Evolutionary conservation across 2,888 invertebrate species (phyloP), one percentile per base, ranked within the genome.

Genomic region (Monopis laevigella): DNA sequence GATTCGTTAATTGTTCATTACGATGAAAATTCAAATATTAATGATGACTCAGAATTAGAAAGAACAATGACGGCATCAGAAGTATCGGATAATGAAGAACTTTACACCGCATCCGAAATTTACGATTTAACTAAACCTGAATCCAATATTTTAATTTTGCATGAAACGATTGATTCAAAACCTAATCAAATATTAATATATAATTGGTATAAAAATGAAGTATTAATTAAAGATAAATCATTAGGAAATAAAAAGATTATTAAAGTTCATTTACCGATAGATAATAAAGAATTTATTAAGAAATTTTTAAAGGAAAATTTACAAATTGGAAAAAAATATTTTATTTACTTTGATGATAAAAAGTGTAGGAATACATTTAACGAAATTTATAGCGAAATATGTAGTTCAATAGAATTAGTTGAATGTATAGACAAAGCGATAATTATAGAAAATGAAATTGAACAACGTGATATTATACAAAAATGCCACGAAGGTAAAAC

Each of bases 91-190:
- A 6, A n/a, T 38, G 14, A 2, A 27, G 16, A 21, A 36, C 17
- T 7, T 7, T 8, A 12, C n/a, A 38, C 8, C 12, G 26, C 12
- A 11, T n/a, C n/a, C n/a, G n/a, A n/a, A n/a, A 36, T 18, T 24
- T 24, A n/a, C 11, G 18, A 24, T 11, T n/a, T 16, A 39, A 13
- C 3, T 5, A 13, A 14, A 5, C 27, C 13, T n/a, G 26, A 27
- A 7, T 27, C n/a, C 13, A 28, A 28, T 7, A 55, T 56, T 1
- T 54, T 50, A 1, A 54, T 55, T 4, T 24, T 54, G 26, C 26
- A 55, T 1, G 55, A 58, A 46, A 52, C 56, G 0, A 48, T 56
- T 26, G 54, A 56, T 17, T 51, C 47, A 1, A 56, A 60, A 39
- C 49, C 56, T 1, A 53, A 51, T 2, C 57, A 56, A 48, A 51